Conservation (phyloP, 2,113 vertebrate species). For the Protomyctophum bolini region DNA sequence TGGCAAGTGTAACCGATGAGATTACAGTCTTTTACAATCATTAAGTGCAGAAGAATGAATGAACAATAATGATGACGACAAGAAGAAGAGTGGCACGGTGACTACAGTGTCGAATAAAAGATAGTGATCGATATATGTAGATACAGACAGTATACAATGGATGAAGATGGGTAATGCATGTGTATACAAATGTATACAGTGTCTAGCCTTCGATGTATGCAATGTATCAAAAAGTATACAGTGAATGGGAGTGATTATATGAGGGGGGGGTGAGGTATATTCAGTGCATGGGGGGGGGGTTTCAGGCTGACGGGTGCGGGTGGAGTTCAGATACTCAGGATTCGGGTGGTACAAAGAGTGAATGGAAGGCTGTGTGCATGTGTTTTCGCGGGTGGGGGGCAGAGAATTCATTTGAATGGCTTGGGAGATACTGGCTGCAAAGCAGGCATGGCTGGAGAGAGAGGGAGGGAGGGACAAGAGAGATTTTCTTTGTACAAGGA, state of each 20-base stretch:
- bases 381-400: neutral
- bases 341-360: slow-evolving; percentile 44
- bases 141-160: slow-evolving; percentile 75
- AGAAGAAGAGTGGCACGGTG: slow-evolving; percentile 60
- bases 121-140: slow-evolving; percentile 72
- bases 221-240: slow-evolving; percentile 63
- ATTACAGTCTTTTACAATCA: slow-evolving; percentile 68
- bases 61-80: slow-evolving; percentile 72
- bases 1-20: slow-evolving; percentile 18
- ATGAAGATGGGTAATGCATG: slow-evolving; percentile 51
- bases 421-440: too few relatives aligned
- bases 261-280: slow-evolving; percentile 64
- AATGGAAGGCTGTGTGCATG: too few relatives aligned
- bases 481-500: slow-evolving; percentile 36
- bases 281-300: slow-evolving; percentile 26
- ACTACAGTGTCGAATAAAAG: slow-evolving; percentile 73
- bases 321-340: neutral
- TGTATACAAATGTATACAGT: slow-evolving; percentile 65
- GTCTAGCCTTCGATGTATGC: slow-evolving; percentile 55
- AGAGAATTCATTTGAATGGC: neutral
- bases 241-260: slow-evolving; percentile 52
- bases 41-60: slow-evolving; percentile 61
- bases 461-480: slow-evolving; percentile 1
- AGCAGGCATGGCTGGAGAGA: neutral
- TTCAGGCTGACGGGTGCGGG: neutral